phyloP scores from a whole-genome alignment of 2,113 vertebrate species.

The Echinops telfairi region DNA sequence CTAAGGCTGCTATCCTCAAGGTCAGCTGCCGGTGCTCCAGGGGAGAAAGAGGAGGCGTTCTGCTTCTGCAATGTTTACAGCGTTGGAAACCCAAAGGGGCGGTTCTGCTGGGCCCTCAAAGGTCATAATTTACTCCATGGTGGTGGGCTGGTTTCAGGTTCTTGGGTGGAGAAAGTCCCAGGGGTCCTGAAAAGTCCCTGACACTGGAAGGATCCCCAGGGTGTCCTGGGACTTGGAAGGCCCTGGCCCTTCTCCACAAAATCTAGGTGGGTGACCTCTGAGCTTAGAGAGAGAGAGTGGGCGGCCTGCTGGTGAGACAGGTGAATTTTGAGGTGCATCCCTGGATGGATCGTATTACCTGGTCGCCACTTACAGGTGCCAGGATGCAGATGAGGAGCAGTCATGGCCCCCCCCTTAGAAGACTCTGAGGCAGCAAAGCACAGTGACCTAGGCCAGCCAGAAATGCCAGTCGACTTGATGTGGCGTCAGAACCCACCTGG shows the following conservation, averaged over 20 bases:
- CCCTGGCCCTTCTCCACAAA: not conserved
- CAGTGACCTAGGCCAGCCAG: not conserved
- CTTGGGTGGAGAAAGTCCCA: not conserved
- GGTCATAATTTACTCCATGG: too few relatives aligned
- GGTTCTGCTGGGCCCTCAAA: too few relatives aligned
- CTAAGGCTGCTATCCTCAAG: too few relatives aligned
- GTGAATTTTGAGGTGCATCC: not conserved
- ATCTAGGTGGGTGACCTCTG: not conserved
- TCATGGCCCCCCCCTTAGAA: not conserved
- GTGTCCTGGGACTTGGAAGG: not conserved
- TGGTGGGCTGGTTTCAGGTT: not conserved
- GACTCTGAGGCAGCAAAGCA: not conserved
- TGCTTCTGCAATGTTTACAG: too few relatives aligned
- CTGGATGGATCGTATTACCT: accelerated
- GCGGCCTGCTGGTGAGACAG: not conserved
- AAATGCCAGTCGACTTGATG: not conserved
- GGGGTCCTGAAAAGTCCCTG: not conserved
- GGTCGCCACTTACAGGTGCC: not conserved
- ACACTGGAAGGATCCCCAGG: not conserved
- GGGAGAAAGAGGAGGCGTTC: too few relatives aligned
- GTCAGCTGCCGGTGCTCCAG: too few relatives aligned
- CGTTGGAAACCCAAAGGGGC: too few relatives aligned
- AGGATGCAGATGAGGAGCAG: not conserved
- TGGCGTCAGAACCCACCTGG: not conserved
- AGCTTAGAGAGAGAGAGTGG: not conserved